Evolutionary conservation across 2,113 vertebrate genomes (phyloP).

Genomic region (Nothobranchius kuhntae): DNA sequence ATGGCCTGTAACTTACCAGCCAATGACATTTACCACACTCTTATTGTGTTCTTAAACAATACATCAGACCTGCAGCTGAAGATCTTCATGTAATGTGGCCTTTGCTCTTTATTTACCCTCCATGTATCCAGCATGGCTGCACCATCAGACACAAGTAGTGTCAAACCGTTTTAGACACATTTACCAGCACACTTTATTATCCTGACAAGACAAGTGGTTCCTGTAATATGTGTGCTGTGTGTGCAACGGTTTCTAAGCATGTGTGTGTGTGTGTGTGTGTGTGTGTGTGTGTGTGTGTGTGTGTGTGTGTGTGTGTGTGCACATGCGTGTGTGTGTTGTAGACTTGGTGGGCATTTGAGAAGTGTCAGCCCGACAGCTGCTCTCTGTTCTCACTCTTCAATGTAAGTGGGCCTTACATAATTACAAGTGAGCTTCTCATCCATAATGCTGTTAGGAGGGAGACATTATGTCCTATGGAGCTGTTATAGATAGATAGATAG

Average conservation of each 20-base stretch:
- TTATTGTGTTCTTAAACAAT: no score
- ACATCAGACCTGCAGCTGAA: no score
- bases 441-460: constrained; percentile 24
- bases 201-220: constrained; percentile 7
- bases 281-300: constrained; percentile 3
- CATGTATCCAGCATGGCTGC: background rate
- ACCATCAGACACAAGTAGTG: background rate
- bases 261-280: constrained; percentile 3
- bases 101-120: constrained; percentile 6
- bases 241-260: constrained; percentile 20
- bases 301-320: constrained; percentile 1
- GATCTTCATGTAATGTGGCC: background rate
- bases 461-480: constrained; percentile 29
- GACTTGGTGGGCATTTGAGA: constrained; percentile 41
- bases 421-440: constrained; percentile 42
- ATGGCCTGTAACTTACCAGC: no score
- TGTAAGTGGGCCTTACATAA: constrained; percentile 50
- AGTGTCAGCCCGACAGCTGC: constrained; percentile 22
- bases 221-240: constrained; percentile 9
- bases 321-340: constrained; percentile 8
- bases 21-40: no score
- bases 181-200: constrained; percentile 8
- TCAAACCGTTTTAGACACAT: constrained; percentile 4
- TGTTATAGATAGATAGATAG: constrained; percentile 24
- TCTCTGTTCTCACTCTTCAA: constrained; percentile 56